Conservation (phyloP, 2,888 invertebrate genomes). For the Hypomecis punctinalis region DNA sequence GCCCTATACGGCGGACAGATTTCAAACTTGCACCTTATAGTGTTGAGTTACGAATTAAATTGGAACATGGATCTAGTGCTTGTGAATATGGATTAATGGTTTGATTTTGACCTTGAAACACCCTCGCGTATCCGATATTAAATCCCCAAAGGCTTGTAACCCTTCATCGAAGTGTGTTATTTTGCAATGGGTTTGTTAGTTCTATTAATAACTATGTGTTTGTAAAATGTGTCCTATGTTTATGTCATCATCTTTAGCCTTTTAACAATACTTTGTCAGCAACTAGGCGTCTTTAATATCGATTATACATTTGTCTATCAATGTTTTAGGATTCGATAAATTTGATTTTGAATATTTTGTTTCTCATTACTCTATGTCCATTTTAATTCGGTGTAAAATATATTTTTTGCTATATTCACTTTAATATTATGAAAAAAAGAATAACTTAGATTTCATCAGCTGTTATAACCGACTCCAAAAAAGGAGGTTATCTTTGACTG, state of each 20-base stretch:
- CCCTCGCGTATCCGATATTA: conserved; percentile 47
- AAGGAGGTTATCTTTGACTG: too few species aligned
- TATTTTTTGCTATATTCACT: too few species aligned
- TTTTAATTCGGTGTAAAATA: too few species aligned
- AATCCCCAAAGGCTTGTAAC: conserved; percentile 42
- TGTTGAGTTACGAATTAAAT: conserved; percentile 33
- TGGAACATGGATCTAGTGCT: conserved; percentile 20
- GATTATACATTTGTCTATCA: too few species aligned
- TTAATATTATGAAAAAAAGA: too few species aligned
- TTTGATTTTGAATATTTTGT: too few species aligned
- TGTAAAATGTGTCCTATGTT: background rate
- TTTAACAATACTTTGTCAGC: too few species aligned
- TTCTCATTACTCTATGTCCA: too few species aligned
- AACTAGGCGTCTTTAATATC: too few species aligned
- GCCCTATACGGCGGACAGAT: conserved; percentile 29
- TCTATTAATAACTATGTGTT: conserved; percentile 17
- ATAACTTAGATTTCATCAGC: too few species aligned
- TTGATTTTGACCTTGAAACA: conserved; percentile 51
- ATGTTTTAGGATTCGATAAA: too few species aligned
- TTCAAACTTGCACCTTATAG: conserved; percentile 24
- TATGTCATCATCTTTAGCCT: background rate
- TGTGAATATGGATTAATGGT: conserved; percentile 38
- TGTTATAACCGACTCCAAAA: too few species aligned
- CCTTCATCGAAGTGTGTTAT: conserved; percentile 43
- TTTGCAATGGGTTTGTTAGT: conserved; percentile 31